A percentile compares a stretch with the other conserved stretches of the same genome.
Evolutionary conservation across 2,797 vertebrate genomes (phyloP).

Genomic region (Cirrhinus mrigala): DNA sequence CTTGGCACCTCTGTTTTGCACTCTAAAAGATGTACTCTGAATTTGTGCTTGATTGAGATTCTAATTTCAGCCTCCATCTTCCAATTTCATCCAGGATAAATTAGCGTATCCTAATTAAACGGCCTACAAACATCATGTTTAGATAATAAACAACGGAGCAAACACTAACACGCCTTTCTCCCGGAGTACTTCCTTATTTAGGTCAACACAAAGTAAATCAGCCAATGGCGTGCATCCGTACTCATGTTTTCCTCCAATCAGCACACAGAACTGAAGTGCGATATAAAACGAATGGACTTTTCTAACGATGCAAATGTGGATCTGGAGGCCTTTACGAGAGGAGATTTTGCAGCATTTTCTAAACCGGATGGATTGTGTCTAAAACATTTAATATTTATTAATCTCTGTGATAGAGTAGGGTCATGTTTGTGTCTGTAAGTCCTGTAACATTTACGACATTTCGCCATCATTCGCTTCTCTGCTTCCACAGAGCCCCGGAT

Average conservation of each 20-base stretch:
- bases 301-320: conserved; percentile 27
- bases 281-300: conserved; percentile 22
- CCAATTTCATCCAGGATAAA: conserved; percentile 48
- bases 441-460: conserved; percentile 54
- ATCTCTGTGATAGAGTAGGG: conserved; percentile 57
- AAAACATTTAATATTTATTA: conserved; percentile 67
- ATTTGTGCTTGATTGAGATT: conserved; percentile 57
- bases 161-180: conserved; percentile 30
- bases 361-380: conserved; percentile 55
- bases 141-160: background rate
- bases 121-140: conserved; percentile 2
- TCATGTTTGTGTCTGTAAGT: conserved; percentile 50
- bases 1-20: conserved; percentile 63
- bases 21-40: conserved; percentile 57
- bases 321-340: conserved; percentile 49
- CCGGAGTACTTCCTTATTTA: conserved; percentile 31
- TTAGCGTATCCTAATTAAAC: background rate
- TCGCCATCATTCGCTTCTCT: conserved; percentile 29
- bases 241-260: conserved; percentile 12
- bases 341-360: conserved; percentile 45
- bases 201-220: conserved; percentile 32
- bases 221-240: conserved; percentile 21
- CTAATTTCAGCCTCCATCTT: conserved; percentile 53
- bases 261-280: background rate
- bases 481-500: conserved; percentile 34